Evolutionary conservation across 2,888 invertebrate species (phyloP), one percentile per base, ranked within the genome.

Genomic region (Drosophila tripunctata): DNA sequence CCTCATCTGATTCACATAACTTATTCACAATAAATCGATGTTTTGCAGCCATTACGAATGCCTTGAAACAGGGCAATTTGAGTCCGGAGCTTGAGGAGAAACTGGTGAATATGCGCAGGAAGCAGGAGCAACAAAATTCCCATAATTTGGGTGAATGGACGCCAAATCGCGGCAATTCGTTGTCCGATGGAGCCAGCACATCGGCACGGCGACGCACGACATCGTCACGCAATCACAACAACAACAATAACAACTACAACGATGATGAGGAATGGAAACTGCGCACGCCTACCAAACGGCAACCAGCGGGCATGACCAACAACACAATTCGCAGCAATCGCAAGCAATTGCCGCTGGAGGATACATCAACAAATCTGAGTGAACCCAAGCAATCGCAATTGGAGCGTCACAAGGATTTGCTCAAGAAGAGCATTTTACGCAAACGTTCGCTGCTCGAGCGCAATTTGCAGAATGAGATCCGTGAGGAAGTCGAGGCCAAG

Each of bases 31-130:
- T n/a, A n/a, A n/a, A n/a, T 15, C 7, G 22, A 35, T n/a, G 47
- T 45, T 56, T 44, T 47, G 2, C 22, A 80, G 97, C 97, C 10
- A 97, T 98, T 81, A 95, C 96, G 91, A 97, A 96, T 90, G 97
- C 97, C n/a, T 92, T 98, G 65, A 96, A 96, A 91, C 96, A 96
- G 91, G 97, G 97, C 87, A 97, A 97, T 90, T 93, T 97, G 19
- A 96, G 96, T 90, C 97, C 97, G 0, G 97, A 97, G 91, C 96
- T 98, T 72, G 97, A 97, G 90, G 97, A 98, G 88, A 98, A 98
- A 89, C 92, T 98, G 45, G 92, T 97, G 36, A 96, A 96, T 82
- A 93, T 97, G 81, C 97, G 97, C 91, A 93, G 96, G 47, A 96
- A 96, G 87, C 96, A 96, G 88, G 96, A 96, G 89, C 94, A 94